These are phyloP conservation scores for Menidia beryllina DNA, from an alignment of 2,113 vertebrate genomes.

Conservation along the genomic window DNA sequence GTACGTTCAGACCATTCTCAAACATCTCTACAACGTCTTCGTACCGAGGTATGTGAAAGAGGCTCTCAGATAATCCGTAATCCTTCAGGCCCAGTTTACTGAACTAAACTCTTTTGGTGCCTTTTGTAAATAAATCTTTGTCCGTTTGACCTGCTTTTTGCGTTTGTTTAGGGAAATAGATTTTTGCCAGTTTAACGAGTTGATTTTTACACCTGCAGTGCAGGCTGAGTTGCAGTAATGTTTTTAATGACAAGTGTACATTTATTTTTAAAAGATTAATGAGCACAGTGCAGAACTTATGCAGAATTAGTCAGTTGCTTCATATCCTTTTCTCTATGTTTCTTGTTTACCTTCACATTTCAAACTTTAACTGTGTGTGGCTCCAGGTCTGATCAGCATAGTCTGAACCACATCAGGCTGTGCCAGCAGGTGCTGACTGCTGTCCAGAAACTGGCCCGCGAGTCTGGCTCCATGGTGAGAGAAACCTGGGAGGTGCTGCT, in stretches of 20 bases:
- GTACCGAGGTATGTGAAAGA: conserved; percentile 87
- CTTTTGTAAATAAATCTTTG: neutral
- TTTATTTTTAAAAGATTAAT: neutral
- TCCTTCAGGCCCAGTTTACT: neutral
- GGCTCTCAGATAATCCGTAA: neutral
- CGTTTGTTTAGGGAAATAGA: neutral
- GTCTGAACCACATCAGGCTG: conserved; percentile 90
- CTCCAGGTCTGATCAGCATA: conserved; percentile 87
- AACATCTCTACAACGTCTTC: conserved; percentile 96
- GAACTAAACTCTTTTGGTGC: too few relatives aligned
- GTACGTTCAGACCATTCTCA: conserved; percentile 94
- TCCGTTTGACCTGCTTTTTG: neutral
- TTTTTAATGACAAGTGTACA: neutral
- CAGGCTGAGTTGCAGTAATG: neutral
- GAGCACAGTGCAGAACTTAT: neutral
- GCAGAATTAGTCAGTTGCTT: neutral
- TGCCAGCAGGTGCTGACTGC: conserved; percentile 94
- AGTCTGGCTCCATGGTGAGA: conserved; percentile 91
- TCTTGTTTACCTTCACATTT: neutral
- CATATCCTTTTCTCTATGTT: neutral
- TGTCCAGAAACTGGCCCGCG: conserved; percentile 94
- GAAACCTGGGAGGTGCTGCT: conserved; percentile 97
- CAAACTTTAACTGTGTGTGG: conserved; percentile 1
- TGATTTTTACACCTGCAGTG: neutral
- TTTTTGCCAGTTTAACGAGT: too few relatives aligned